These are phyloP conservation scores for Hemitrygon akajei DNA, from an alignment of 2,797 vertebrate genomes.

Conservation along the genomic window DNA sequence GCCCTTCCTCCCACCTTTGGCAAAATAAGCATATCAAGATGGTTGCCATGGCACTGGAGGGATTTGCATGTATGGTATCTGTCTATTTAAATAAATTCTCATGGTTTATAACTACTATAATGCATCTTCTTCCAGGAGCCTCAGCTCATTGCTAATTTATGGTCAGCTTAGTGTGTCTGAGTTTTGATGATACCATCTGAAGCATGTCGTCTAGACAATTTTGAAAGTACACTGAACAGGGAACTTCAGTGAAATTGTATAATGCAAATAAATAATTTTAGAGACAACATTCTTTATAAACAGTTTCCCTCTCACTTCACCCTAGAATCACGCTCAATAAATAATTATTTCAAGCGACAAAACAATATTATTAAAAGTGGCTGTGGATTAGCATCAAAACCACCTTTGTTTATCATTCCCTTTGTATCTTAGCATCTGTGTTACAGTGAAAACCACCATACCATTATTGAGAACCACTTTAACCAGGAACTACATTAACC, in stretches of 20 bases:
- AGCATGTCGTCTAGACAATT: constrained; percentile 88
- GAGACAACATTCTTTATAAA: constrained; percentile 25
- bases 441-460: constrained; percentile 15
- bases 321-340: constrained; percentile 21
- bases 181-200: constrained; percentile 74
- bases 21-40: constrained; percentile 77
- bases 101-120: constrained; percentile 82
- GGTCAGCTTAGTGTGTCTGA: constrained; percentile 75
- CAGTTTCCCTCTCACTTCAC: constrained; percentile 15
- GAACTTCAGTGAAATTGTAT: constrained; percentile 69
- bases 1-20: constrained; percentile 74
- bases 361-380: constrained; percentile 25
- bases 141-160: constrained; percentile 88
- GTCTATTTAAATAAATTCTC: constrained; percentile 92
- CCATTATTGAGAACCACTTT: constrained; percentile 27
- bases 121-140: constrained; percentile 69
- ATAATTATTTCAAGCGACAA: constrained; percentile 33
- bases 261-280: constrained; percentile 70
- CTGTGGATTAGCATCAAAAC: constrained; percentile 27
- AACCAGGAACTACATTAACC: constrained; percentile 28
- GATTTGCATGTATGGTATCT: constrained; percentile 88
- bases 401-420: constrained; percentile 34
- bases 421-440: constrained; percentile 29
- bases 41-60: constrained; percentile 78
- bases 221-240: constrained; percentile 66